phyloP scores from a whole-genome alignment of 2,113 vertebrate genomes.

The Muntiacus reevesi region DNA sequence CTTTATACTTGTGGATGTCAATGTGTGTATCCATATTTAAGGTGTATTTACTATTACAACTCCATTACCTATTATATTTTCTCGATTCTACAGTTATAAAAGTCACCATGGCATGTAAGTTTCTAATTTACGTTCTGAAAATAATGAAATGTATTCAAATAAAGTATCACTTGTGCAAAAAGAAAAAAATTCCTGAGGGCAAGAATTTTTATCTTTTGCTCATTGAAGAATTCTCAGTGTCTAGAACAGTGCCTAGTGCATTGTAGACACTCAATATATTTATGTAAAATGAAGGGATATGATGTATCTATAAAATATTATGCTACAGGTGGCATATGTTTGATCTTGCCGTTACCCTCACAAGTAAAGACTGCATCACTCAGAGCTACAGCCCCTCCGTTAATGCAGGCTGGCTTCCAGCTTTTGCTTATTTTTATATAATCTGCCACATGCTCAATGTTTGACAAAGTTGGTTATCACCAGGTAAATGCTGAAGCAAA shows the following conservation, averaged over 20 bases:
- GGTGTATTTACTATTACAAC: constrained; percentile 56
- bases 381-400: not conserved
- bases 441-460: not conserved
- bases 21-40: constrained; percentile 55
- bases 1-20: constrained; percentile 48
- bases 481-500: not conserved
- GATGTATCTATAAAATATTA: not conserved
- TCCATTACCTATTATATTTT: constrained; percentile 72
- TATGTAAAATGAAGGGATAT: not conserved
- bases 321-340: not conserved
- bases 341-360: not conserved
- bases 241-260: not conserved
- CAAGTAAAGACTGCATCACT: not conserved
- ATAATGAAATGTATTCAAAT: constrained; percentile 39
- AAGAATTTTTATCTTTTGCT: not conserved
- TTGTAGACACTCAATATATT: not conserved
- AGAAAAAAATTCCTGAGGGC: not conserved
- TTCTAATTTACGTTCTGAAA: constrained; percentile 76
- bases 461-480: not conserved
- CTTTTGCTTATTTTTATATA: not conserved
- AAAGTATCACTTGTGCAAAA: constrained; percentile 31
- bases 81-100: constrained; percentile 65
- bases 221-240: not conserved
- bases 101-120: constrained; percentile 74
- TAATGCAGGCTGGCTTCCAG: not conserved